Evolutionary conservation across 2,888 invertebrate genomes (phyloP).

Genomic region (Spicauda simplicius): DNA sequence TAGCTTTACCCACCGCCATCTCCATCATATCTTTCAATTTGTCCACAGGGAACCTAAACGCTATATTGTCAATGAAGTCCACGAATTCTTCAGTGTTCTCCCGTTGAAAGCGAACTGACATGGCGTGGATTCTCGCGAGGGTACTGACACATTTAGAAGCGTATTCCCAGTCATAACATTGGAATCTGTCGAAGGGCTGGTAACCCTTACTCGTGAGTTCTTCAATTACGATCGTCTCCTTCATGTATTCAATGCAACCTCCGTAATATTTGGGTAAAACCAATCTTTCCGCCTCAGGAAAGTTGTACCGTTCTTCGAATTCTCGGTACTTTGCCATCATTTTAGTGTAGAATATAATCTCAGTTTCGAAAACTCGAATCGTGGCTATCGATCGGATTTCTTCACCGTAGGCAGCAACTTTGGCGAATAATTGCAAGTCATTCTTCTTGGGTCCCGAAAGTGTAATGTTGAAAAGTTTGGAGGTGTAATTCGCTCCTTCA

Average conservation of each 20-base stretch:
- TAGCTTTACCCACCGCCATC: constrained; percentile 38
- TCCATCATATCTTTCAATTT: constrained; percentile 37
- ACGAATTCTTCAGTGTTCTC: constrained; percentile 50
- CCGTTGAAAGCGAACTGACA: constrained; percentile 53
- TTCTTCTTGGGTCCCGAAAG: constrained; percentile 47
- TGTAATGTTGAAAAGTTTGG: constrained; percentile 51
- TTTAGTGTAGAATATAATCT: constrained; percentile 46
- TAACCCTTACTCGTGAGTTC: constrained; percentile 47
- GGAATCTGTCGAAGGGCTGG: constrained; percentile 44
- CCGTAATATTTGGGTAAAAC: constrained; percentile 46
- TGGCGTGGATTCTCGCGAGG: constrained; percentile 57
- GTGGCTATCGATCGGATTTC: constrained; percentile 39
- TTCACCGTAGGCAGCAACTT: constrained; percentile 45
- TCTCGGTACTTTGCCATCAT: constrained; percentile 42
- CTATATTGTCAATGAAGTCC: constrained; percentile 8
- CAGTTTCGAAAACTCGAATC: constrained; percentile 40
- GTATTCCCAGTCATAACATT: constrained; percentile 51
- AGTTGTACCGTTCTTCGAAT: constrained; percentile 42
- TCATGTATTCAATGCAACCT: constrained; percentile 37
- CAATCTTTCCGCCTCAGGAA: constrained; percentile 46
- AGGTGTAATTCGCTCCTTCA: constrained; percentile 62
- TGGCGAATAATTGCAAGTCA: constrained; percentile 47
- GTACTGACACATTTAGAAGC: constrained; percentile 47
- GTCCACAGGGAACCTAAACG: constrained; percentile 24
- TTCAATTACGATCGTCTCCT: constrained; percentile 49